Conservation (phyloP, 2,113 vertebrate species). For the Pipra filicauda region DNA sequence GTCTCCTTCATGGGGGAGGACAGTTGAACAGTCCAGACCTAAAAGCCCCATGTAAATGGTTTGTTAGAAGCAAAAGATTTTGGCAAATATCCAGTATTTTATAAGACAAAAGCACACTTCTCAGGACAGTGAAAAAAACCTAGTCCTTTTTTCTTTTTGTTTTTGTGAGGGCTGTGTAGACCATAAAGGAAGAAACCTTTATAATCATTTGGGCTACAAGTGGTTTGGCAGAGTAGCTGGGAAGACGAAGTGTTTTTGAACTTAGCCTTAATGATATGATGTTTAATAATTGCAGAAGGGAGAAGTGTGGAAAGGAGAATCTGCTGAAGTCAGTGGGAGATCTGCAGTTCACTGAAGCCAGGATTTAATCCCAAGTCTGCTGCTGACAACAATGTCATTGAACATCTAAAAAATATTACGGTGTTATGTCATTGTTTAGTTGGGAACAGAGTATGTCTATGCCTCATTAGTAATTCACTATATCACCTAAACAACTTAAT, state of each 20-base stretch:
- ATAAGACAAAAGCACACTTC: background rate
- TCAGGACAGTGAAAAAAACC: background rate
- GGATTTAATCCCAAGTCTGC: background rate
- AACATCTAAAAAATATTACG: background rate
- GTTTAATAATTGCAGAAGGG: background rate
- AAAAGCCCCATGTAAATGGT: background rate
- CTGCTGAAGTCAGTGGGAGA: background rate
- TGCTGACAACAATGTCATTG: background rate
- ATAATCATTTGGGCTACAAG: background rate
- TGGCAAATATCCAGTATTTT: background rate
- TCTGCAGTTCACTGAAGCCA: background rate
- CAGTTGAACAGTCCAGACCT: background rate
- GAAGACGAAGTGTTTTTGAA: background rate
- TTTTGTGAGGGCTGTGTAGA: background rate
- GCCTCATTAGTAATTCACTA: background rate
- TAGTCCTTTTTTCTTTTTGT: background rate
- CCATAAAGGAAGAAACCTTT: background rate
- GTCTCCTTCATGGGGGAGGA: background rate
- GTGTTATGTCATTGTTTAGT: background rate
- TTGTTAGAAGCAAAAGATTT: background rate
- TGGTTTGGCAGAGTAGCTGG: background rate
- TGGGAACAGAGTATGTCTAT: background rate
- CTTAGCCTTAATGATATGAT: background rate
- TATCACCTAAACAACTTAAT: slow-evolving; percentile 29
- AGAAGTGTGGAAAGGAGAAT: background rate